Evolutionary conservation across 1,140 invertebrate genomes (phyloP).

Genomic region (Papilio xuthus): DNA sequence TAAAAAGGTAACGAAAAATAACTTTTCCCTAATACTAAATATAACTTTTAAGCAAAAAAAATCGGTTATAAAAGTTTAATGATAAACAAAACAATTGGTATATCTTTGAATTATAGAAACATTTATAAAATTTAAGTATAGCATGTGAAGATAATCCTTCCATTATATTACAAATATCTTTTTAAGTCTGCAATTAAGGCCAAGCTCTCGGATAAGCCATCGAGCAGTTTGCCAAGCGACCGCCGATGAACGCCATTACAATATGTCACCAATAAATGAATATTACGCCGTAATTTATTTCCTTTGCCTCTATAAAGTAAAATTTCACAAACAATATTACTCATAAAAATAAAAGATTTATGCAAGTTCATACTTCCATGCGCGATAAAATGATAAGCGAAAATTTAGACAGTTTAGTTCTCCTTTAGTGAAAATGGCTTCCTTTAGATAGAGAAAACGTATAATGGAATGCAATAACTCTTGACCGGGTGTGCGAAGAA

Average conservation of each 20-base stretch:
- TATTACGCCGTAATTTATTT: slow-evolving; percentile 31
- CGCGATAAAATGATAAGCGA: slow-evolving; percentile 75
- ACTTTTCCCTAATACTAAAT: neutral
- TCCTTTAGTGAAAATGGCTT: slow-evolving; percentile 79
- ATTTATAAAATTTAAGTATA: slow-evolving; percentile 14
- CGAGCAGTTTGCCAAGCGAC: slow-evolving; percentile 24
- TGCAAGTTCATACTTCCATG: slow-evolving; percentile 56
- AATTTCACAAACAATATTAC: slow-evolving; percentile 23
- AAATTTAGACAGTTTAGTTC: slow-evolving; percentile 79
- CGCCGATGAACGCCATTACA: slow-evolving; percentile 28
- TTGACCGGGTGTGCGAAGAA: slow-evolving; percentile 81
- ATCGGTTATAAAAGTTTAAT: neutral
- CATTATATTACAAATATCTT: slow-evolving; percentile 22
- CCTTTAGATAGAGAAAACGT: slow-evolving; percentile 80
- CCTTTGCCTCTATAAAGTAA: slow-evolving; percentile 32
- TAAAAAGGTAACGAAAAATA: neutral
- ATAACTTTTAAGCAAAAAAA: too few relatives aligned
- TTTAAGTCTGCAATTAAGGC: slow-evolving; percentile 25
- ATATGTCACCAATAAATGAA: slow-evolving; percentile 28
- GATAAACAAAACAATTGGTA: neutral
- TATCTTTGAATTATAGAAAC: neutral
- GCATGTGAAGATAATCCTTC: neutral
- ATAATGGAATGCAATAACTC: slow-evolving; percentile 82
- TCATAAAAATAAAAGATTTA: slow-evolving; percentile 50
- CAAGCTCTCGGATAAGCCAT: slow-evolving; percentile 20